Percentiles rank a stretch among this genome's conserved stretches.
Evolutionary conservation across 1,140 invertebrate genomes (phyloP).

Genomic region (Drosophila trapezifrons): DNA sequence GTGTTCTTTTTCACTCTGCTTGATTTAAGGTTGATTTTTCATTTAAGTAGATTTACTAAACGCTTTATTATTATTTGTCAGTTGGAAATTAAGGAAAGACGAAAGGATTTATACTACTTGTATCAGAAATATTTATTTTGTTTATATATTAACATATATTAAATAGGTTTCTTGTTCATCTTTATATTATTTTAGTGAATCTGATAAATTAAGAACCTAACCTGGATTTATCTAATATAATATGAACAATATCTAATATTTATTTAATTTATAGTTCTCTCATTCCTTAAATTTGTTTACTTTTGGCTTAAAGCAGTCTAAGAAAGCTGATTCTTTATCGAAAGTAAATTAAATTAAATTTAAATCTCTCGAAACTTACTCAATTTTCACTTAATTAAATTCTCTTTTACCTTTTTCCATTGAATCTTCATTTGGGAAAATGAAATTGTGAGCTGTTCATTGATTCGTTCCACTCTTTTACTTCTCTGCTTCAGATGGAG

Average conservation of each 20-base stretch:
- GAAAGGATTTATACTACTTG: too few species aligned
- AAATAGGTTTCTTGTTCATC: too few species aligned
- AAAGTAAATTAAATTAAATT: background rate
- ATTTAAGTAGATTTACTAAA: background rate
- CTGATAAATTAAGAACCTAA: too few species aligned
- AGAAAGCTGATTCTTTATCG: background rate
- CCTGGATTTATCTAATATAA: too few species aligned
- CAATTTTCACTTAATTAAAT: background rate
- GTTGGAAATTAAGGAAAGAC: background rate
- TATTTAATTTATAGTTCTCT: too few species aligned
- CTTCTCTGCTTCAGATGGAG: background rate
- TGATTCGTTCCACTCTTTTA: conserved; percentile 9
- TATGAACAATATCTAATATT: too few species aligned
- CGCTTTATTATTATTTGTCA: background rate
- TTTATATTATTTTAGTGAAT: too few species aligned
- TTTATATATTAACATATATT: too few species aligned
- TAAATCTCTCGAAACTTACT: background rate
- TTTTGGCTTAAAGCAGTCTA: too few species aligned
- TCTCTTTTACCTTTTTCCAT: background rate
- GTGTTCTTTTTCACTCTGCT: background rate
- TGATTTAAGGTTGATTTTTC: background rate
- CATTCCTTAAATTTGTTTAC: too few species aligned
- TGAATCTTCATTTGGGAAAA: conserved; percentile 19
- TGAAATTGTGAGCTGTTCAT: conserved; percentile 24
- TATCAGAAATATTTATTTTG: too few species aligned